These are phyloP conservation scores for Phaetusa simplex DNA, from an alignment of 2,113 vertebrate species.

Conservation along the genomic window DNA sequence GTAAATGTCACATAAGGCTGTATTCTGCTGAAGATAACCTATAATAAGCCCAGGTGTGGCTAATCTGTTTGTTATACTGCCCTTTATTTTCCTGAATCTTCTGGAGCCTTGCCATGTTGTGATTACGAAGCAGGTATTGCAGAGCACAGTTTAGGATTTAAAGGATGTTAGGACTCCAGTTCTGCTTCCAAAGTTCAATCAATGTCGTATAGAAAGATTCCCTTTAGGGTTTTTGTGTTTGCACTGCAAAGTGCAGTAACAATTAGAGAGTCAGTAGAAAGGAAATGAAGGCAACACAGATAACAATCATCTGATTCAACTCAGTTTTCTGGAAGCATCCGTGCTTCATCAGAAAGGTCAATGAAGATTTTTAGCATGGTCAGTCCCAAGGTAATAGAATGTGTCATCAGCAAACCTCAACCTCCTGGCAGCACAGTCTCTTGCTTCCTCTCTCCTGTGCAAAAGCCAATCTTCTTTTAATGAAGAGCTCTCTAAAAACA, in stretches of 20 bases:
- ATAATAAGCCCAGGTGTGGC: background rate
- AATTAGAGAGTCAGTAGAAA: background rate
- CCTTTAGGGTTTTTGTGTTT: background rate
- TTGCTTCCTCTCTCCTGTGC: background rate
- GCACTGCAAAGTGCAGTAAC: background rate
- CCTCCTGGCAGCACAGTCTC: background rate
- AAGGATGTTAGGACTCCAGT: background rate
- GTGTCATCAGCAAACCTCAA: background rate
- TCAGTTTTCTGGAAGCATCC: background rate
- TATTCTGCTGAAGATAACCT: background rate
- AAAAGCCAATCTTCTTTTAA: background rate
- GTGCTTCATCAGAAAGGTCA: background rate
- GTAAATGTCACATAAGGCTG: background rate
- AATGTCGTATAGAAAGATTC: background rate
- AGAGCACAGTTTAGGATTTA: background rate
- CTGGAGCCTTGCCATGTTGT: background rate
- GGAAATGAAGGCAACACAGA: background rate
- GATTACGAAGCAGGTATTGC: background rate
- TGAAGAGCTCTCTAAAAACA: background rate
- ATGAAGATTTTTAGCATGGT: background rate
- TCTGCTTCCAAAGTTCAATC: background rate
- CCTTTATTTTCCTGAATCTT: background rate
- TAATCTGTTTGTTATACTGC: background rate
- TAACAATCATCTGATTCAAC: background rate
- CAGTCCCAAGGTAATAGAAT: background rate